Conservation (phyloP, 2,888 invertebrate genomes). For the Drosophila stalkeri region DNA sequence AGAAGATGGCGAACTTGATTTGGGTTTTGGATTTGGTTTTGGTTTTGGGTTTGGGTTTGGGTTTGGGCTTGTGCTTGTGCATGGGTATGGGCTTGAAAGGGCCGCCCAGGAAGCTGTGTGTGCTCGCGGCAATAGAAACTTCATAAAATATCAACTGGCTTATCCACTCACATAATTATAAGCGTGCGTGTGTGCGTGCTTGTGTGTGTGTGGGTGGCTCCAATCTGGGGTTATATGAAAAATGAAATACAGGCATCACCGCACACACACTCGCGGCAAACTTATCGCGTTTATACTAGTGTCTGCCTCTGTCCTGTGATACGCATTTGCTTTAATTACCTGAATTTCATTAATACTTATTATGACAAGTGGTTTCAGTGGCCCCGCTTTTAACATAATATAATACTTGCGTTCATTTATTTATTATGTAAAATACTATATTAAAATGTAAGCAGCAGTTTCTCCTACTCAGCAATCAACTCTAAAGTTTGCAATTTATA, state of each 20-base stretch:
- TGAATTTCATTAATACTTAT: slow-evolving; percentile 11
- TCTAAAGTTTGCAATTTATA: too few relatives aligned
- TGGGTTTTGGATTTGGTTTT: slow-evolving; percentile 7
- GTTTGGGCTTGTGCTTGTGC: slow-evolving; percentile 3
- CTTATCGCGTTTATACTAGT: slow-evolving; percentile 15
- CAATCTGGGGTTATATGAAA: slow-evolving; percentile 15
- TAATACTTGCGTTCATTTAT: not conserved
- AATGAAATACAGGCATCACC: slow-evolving; percentile 22
- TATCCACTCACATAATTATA: slow-evolving; percentile 46
- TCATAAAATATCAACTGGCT: slow-evolving; percentile 41
- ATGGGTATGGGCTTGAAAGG: not conserved
- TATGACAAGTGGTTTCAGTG: slow-evolving; percentile 13
- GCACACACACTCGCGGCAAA: slow-evolving; percentile 8
- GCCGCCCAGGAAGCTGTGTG: slow-evolving; percentile 29
- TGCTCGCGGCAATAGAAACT: slow-evolving; percentile 29
- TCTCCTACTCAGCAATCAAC: not conserved
- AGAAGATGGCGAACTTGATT: slow-evolving; percentile 20
- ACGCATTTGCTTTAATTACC: slow-evolving; percentile 7
- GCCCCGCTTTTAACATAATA: not conserved
- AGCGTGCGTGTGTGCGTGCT: slow-evolving; percentile 3
- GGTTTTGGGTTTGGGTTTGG: not conserved
- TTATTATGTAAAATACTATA: not conserved
- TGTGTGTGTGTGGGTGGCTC: slow-evolving; percentile 1
- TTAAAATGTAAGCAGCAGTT: not conserved
- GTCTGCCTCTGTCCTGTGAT: not conserved